phyloP scores from a whole-genome alignment of 2,797 vertebrate species.

The Ctenosaura bakeri region DNA sequence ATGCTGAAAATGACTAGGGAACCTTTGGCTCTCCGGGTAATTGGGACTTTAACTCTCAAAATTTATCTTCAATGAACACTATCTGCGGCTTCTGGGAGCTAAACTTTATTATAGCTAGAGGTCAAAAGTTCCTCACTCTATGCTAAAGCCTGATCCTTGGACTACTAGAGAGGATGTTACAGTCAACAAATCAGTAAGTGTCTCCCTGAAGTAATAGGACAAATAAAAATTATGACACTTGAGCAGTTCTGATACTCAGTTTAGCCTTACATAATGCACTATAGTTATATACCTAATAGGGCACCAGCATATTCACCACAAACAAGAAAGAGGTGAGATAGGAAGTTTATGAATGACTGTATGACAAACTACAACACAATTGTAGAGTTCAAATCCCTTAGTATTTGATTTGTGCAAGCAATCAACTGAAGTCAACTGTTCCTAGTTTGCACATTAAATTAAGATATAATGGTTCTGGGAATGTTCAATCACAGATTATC shows the following conservation, averaged over 20 bases:
- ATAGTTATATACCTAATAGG: too few species aligned
- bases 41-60: background rate
- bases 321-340: too few species aligned
- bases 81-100: background rate
- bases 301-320: too few species aligned
- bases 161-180: conserved; percentile 1
- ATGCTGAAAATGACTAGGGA: background rate
- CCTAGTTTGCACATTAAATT: background rate
- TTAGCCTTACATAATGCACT: too few species aligned
- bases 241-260: too few species aligned
- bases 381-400: background rate
- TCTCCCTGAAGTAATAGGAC: background rate
- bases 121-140: too few species aligned
- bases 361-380: background rate
- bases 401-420: background rate
- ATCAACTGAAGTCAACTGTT: background rate
- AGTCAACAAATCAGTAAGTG: background rate
- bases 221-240: conserved; percentile 26
- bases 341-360: background rate
- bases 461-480: background rate
- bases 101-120: background rate
- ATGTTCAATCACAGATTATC: background rate
- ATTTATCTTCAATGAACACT: background rate
- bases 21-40: background rate
- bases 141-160: background rate